Evolutionary conservation across 1,140 invertebrate species (phyloP).

Genomic region (Polypedilum pembai): DNA sequence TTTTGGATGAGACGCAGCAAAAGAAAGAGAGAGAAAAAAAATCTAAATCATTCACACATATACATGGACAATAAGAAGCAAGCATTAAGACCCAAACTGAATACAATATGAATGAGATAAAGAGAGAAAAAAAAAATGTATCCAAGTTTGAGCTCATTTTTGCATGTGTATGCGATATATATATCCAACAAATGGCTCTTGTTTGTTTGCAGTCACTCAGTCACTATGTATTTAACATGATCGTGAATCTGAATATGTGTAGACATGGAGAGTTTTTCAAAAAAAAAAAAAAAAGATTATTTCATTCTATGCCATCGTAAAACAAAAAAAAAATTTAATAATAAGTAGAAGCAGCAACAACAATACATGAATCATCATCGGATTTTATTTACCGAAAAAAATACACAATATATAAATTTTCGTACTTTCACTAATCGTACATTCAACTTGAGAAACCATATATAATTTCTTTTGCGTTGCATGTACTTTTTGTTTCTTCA

Average conservation of each 20-base stretch:
- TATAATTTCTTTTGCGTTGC: not conserved
- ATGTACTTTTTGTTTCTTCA: not conserved
- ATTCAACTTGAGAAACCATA: not conserved
- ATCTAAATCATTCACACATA: slow-evolving; percentile 18
- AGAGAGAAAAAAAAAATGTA: slow-evolving; percentile 22
- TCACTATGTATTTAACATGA: no score
- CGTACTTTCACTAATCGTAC: slow-evolving; percentile 5
- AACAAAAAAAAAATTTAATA: no score
- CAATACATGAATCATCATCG: not conserved
- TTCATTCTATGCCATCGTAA: no score
- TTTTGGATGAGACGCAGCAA: not conserved
- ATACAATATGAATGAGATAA: not conserved
- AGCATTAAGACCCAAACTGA: not conserved
- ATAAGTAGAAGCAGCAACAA: not conserved
- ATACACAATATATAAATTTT: not conserved
- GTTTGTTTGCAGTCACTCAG: not conserved
- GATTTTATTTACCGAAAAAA: not conserved
- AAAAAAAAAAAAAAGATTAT: no score
- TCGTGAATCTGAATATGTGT: no score
- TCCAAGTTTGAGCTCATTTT: not conserved
- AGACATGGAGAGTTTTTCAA: no score
- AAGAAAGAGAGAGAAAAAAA: not conserved
- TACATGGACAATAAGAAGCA: not conserved
- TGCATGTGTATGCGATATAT: not conserved
- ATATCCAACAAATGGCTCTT: slow-evolving; percentile 3